Evolutionary conservation across 1,140 invertebrate species (phyloP).

Genomic region (Xylocopa sonorina): DNA sequence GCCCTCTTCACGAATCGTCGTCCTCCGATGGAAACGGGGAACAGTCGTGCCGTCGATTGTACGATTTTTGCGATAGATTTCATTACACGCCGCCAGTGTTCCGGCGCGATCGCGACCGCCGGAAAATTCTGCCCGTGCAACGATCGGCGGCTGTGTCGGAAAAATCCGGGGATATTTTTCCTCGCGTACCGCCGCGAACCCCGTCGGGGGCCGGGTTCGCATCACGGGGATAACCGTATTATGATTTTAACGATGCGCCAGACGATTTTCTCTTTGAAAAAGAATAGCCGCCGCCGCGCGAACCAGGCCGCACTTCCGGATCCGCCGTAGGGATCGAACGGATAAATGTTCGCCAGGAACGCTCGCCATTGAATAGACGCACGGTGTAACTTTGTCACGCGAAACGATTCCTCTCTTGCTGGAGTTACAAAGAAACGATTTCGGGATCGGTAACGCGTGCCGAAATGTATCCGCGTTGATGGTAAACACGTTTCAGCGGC

Average conservation of each 20-base stretch:
- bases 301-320: neutral
- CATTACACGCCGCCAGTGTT: slow-evolving; percentile 50
- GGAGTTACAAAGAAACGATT: slow-evolving; percentile 28
- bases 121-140: slow-evolving; percentile 35
- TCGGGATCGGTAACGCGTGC: neutral
- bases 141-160: neutral
- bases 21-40: neutral
- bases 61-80: slow-evolving; percentile 71
- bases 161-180: slow-evolving; percentile 25
- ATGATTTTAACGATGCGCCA: slow-evolving; percentile 29
- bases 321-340: neutral
- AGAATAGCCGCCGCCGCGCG: slow-evolving; percentile 12
- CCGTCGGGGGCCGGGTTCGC: neutral
- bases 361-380: neutral
- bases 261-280: slow-evolving; percentile 45
- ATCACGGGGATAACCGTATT: slow-evolving; percentile 30
- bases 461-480: neutral
- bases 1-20: neutral
- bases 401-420: slow-evolving; percentile 5
- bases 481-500: too few species aligned
- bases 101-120: slow-evolving; percentile 31
- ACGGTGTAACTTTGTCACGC: slow-evolving; percentile 30
- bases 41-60: slow-evolving; percentile 41
- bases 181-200: neutral
- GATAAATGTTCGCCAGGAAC: neutral